Evolutionary conservation across 2,888 invertebrate species (phyloP).

Genomic region (Melipona bicolor): DNA sequence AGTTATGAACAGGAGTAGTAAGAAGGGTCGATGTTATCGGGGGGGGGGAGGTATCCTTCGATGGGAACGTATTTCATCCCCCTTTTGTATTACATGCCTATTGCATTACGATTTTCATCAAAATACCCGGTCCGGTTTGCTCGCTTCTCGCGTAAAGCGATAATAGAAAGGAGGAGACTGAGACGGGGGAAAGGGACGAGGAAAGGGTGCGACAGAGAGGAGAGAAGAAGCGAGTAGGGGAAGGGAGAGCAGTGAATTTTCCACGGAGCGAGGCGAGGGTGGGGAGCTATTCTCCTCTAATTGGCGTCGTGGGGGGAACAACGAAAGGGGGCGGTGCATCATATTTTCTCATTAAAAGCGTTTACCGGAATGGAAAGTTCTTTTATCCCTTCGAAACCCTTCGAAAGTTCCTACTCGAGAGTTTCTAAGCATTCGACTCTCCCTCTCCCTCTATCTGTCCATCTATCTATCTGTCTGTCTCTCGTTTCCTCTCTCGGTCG

Average conservation of each 20-base stretch:
- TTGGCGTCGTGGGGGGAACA: slow-evolving; percentile 76
- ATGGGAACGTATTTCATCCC: slow-evolving; percentile 60
- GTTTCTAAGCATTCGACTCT: slow-evolving; percentile 66
- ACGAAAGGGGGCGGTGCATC: slow-evolving; percentile 71
- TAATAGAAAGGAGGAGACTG: slow-evolving; percentile 62
- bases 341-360: slow-evolving; percentile 78
- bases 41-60: slow-evolving; percentile 49
- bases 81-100: slow-evolving; percentile 79
- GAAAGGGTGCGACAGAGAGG: neutral
- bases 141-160: slow-evolving; percentile 63
- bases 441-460: neutral
- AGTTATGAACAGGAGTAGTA: slow-evolving; percentile 73
- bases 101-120: slow-evolving; percentile 83
- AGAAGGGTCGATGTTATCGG: slow-evolving; percentile 73
- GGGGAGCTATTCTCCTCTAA: slow-evolving; percentile 75
- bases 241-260: slow-evolving; percentile 7
- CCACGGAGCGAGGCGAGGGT: neutral
- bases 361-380: slow-evolving; percentile 74
- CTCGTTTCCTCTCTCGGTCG: neutral
- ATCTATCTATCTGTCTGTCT: slow-evolving; percentile 17
- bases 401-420: slow-evolving; percentile 66
- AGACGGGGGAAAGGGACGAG: neutral
- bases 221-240: slow-evolving; percentile 19
- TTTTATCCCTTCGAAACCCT: slow-evolving; percentile 71
- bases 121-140: slow-evolving; percentile 64